Evolutionary conservation across 92 coral and sea anemone genomes (phyloP).

Genomic region (Porites rus): DNA sequence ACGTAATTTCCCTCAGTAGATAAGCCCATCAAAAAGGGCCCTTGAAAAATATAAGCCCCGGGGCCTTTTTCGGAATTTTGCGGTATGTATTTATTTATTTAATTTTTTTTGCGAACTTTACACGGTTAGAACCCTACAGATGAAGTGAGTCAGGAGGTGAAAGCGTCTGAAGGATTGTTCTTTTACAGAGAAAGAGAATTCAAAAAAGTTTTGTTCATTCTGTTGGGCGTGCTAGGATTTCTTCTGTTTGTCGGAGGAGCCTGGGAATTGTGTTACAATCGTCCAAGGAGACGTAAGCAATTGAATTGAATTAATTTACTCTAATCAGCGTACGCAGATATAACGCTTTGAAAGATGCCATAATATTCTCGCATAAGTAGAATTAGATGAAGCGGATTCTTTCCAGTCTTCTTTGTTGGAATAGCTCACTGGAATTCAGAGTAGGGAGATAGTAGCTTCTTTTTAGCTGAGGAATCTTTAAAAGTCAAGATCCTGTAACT

Average conservation of each 20-base stretch:
- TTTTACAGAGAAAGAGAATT: slow-evolving; percentile 82
- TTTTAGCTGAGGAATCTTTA: no score
- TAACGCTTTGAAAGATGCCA: no score
- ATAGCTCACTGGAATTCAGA: no score
- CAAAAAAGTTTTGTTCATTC: slow-evolving; percentile 67
- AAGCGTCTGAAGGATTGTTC: slow-evolving; percentile 92
- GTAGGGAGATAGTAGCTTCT: no score
- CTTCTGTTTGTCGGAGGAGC: slow-evolving; percentile 76
- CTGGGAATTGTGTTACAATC: slow-evolving; percentile 85
- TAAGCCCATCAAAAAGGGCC: no score
- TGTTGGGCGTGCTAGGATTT: slow-evolving; percentile 80
- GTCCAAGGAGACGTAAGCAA: slow-evolving; percentile 83
- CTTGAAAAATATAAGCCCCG: no score
- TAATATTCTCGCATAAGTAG: no score
- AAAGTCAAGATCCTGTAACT: no score
- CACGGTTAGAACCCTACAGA: slow-evolving; percentile 91
- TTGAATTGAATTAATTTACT: not conserved
- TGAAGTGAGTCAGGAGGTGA: slow-evolving; percentile 95
- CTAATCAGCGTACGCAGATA: not conserved
- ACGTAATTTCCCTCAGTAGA: no score
- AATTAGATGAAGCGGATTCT: no score
- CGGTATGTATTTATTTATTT: not conserved
- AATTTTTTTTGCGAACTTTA: not conserved
- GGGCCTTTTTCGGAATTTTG: no score
- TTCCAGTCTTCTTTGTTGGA: no score